Percentiles rank a stretch among this genome's conserved stretches.
These are phyloP conservation scores for Trachymyrmex septentrionalis DNA, from an alignment of 1,140 invertebrate species.

Conservation along the genomic window DNA sequence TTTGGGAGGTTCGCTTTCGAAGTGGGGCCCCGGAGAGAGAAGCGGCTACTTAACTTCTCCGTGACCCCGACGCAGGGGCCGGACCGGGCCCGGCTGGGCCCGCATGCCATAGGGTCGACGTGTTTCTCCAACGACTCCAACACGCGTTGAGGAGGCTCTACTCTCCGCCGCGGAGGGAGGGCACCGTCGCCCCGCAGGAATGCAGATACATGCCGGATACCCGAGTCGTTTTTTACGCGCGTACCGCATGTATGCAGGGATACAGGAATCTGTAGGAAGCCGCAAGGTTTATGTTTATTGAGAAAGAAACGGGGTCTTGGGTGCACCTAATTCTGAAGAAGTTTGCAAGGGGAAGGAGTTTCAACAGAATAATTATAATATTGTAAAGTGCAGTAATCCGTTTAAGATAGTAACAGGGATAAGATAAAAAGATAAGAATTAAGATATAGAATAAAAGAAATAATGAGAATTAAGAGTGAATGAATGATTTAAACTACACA, in stretches of 20 bases:
- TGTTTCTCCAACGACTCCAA: constrained; percentile 68
- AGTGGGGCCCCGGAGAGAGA: constrained; percentile 36
- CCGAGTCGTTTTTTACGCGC: neutral
- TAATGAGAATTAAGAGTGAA: neutral
- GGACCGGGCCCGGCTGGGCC: constrained; percentile 31
- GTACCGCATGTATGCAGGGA: constrained; percentile 10
- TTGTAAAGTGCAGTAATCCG: neutral
- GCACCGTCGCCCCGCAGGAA: constrained; percentile 73
- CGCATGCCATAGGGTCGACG: constrained; percentile 74
- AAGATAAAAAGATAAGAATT: neutral
- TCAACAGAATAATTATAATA: neutral
- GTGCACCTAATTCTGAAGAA: constrained; percentile 20
- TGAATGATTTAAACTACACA: neutral
- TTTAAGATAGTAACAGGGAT: neutral
- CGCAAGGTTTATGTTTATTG: neutral
- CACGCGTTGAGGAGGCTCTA: constrained; percentile 64
- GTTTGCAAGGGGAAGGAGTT: neutral
- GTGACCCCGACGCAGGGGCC: constrained; percentile 69
- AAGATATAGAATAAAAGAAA: neutral
- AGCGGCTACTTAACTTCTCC: constrained; percentile 74
- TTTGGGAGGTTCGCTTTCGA: constrained; percentile 64
- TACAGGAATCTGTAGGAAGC: constrained; percentile 2
- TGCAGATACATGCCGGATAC: constrained; percentile 67
- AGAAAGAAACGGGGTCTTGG: neutral
- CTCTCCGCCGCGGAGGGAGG: constrained; percentile 28